Percentiles rank a stretch among this genome's conserved stretches.
These are phyloP conservation scores for Yponomeuta evonymella DNA, from an alignment of 2,888 invertebrate genomes.

Conservation along the genomic window DNA sequence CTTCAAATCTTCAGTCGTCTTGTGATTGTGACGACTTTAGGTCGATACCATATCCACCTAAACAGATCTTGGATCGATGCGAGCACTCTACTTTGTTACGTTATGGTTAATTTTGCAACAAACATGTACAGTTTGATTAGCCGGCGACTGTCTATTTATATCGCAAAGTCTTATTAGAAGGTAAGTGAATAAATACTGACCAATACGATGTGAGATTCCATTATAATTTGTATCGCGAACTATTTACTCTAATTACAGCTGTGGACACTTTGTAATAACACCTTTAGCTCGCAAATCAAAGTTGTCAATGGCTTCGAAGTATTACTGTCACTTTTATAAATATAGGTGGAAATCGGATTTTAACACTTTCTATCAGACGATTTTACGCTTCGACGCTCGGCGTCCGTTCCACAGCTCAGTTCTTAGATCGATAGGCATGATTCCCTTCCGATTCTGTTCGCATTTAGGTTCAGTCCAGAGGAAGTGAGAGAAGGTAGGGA, in stretches of 20 bases:
- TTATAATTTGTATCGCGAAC: neutral
- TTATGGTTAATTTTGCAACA: too few species aligned
- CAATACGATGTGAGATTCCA: constrained; percentile 3
- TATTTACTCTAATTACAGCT: constrained; percentile 15
- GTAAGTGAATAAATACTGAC: neutral
- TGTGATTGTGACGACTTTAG: too few species aligned
- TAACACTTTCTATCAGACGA: constrained; percentile 59
- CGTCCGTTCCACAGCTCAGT: constrained; percentile 26
- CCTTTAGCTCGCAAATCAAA: constrained; percentile 8
- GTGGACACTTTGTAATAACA: neutral
- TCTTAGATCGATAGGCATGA: neutral
- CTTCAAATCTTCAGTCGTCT: too few species aligned
- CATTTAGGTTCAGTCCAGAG: neutral
- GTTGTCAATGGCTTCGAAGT: constrained; percentile 41
- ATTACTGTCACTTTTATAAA: constrained; percentile 62
- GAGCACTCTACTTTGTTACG: too few species aligned
- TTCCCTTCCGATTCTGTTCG: neutral
- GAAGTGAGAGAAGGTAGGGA: too few species aligned
- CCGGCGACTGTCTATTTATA: too few species aligned
- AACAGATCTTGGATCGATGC: too few species aligned
- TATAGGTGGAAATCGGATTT: constrained; percentile 62
- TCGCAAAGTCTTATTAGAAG: neutral
- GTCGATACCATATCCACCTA: too few species aligned
- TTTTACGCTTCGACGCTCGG: constrained; percentile 43
- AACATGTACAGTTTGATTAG: too few species aligned